These are phyloP conservation scores for Ophioninae sp. DNA, from an alignment of 2,888 invertebrate genomes.

Conservation along the genomic window DNA sequence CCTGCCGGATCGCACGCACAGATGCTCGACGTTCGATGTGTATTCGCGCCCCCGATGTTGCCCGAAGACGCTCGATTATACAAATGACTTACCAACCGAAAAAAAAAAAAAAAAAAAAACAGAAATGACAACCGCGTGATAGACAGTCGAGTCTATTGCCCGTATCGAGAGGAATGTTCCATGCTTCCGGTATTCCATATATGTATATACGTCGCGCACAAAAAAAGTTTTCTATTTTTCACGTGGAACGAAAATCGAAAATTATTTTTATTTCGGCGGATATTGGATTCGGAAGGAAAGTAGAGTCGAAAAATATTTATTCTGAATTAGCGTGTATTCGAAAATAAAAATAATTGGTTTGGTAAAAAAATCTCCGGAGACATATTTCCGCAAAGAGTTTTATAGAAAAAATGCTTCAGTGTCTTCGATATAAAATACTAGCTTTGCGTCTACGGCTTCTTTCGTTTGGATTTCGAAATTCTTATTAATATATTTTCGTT, in stretches of 20 bases:
- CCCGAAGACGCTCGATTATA: conserved; percentile 68
- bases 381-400: too few relatives aligned
- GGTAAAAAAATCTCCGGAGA: too few relatives aligned
- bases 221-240: not conserved
- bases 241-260: not conserved
- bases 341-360: too few relatives aligned
- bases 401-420: too few relatives aligned
- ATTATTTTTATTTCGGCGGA: too few relatives aligned
- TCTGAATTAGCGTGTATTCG: too few relatives aligned
- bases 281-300: too few relatives aligned
- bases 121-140: conserved; percentile 46
- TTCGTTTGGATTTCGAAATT: too few relatives aligned
- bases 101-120: conserved; percentile 22
- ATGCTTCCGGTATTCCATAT: conserved; percentile 5
- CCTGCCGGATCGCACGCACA: conserved; percentile 74
- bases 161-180: conserved; percentile 3
- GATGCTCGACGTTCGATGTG: conserved; percentile 69
- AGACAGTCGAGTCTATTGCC: conserved; percentile 32
- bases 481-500: too few relatives aligned
- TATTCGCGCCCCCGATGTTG: conserved; percentile 47
- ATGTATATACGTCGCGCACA: conserved; percentile 3
- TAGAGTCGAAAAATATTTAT: too few relatives aligned
- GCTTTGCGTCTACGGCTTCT: too few relatives aligned
- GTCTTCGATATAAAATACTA: too few relatives aligned
- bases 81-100: conserved; percentile 68